Evolutionary conservation across 2,888 invertebrate species (phyloP), one percentile per base, ranked within the genome.

Genomic region (Blastobasis adustella): DNA sequence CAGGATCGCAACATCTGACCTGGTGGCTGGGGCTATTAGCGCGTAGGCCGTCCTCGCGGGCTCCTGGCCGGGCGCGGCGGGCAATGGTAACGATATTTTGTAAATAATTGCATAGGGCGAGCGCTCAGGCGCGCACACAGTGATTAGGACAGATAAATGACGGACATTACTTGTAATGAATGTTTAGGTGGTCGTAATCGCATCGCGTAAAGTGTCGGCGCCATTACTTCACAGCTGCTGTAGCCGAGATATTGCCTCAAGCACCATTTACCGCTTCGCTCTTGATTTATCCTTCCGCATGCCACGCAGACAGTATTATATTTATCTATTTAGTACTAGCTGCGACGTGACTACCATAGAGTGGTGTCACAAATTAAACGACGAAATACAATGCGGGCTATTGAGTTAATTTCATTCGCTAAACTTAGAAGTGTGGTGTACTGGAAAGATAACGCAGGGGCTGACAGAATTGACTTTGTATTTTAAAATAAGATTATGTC

Each of bases 111-210:
- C 69, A 59, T 59, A 57, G 67, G 70, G 69, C 67, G 64, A 65
- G 62, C 70, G 71, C 70, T 73, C 75, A 83, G 23, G 23, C 23
- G 23, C 23, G 23, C 76, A 77, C 74, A 73, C 75, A 83, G 84
- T 86, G 85, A 85, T 87, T 87, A 85, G 83, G 80, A 74, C 77
- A 82, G 82, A 87, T 87, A 87, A 86, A 88, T 85, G 85, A 84
- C 82, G 79, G 86, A 82, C 85, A 87, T 88, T 86, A 87, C 79
- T 82, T 80, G 86, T 88, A 88, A 88, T 87, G 86, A 87, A 88
- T 88, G 87, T 88, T 87, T 87, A 87, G 87, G 84, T 85, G 84
- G 82, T 81, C 87, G 86, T 87, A 86, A 87, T 87, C 83, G 79
- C 82, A 85, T 84, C 83, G 85, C 83, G 84, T 78, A 84, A 86